phyloP scores from a whole-genome alignment of 2,797 vertebrate species.

The Rousettus madagascariensis region DNA sequence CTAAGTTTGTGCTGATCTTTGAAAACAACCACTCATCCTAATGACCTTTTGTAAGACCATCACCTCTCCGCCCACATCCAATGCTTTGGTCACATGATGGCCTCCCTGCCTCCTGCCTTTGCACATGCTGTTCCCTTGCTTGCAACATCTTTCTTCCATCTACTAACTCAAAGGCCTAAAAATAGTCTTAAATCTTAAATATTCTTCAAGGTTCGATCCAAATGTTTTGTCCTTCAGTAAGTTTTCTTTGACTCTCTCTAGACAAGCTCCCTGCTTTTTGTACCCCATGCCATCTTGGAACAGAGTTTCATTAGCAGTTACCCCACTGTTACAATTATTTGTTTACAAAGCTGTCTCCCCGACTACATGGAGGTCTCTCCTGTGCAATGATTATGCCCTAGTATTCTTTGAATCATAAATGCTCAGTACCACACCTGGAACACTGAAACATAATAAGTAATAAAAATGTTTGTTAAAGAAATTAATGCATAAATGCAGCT shows the following conservation, averaged over 20 bases:
- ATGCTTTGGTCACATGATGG: not conserved
- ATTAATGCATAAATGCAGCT: not conserved
- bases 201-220: not conserved
- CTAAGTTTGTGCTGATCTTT: not conserved
- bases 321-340: not conserved
- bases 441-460: not conserved
- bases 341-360: not conserved
- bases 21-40: not conserved
- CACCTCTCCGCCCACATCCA: not conserved
- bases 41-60: rapidly evolving
- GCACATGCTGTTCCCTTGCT: not conserved
- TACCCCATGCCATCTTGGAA: not conserved
- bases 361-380: not conserved
- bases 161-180: not conserved
- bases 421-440: not conserved
- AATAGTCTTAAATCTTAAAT: not conserved
- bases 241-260: not conserved
- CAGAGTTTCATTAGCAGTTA: not conserved
- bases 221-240: not conserved
- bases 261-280: not conserved
- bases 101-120: not conserved
- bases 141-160: not conserved
- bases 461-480: not conserved
- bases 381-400: not conserved
- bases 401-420: not conserved